These are phyloP conservation scores for Cyclargus thomasi DNA, from an alignment of 1,140 invertebrate genomes.

Conservation along the genomic window DNA sequence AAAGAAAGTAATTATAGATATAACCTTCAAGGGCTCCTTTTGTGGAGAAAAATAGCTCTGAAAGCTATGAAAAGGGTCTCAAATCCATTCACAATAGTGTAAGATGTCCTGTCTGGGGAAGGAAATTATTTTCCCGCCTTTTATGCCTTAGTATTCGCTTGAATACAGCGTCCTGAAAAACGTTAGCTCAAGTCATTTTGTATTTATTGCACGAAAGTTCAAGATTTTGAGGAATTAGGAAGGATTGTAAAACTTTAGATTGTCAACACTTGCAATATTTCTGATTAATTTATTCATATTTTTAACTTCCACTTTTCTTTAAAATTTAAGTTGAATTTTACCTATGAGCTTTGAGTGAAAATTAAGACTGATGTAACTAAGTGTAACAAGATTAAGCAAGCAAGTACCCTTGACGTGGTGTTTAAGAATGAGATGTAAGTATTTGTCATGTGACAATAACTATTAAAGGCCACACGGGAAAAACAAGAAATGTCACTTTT, in stretches of 20 bases:
- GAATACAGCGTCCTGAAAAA: slow-evolving; percentile 41
- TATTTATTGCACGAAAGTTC: background rate
- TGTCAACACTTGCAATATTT: too few species aligned
- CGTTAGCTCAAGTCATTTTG: slow-evolving; percentile 21
- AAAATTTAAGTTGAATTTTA: too few species aligned
- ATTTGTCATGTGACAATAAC: background rate
- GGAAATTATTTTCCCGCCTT: slow-evolving; percentile 64
- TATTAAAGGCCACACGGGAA: background rate
- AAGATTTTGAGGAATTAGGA: too few species aligned
- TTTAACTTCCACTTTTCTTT: too few species aligned
- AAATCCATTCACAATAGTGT: slow-evolving; percentile 67
- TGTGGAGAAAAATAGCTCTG: slow-evolving; percentile 41
- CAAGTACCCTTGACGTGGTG: background rate
- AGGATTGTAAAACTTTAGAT: too few species aligned
- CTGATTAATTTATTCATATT: too few species aligned
- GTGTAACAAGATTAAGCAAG: background rate
- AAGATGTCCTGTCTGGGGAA: slow-evolving; percentile 51
- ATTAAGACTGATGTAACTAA: background rate
- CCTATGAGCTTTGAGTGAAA: too few species aligned
- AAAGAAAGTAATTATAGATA: slow-evolving; percentile 29
- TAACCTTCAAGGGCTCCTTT: slow-evolving; percentile 29
- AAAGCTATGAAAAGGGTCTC: slow-evolving; percentile 57
- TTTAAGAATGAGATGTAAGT: background rate
- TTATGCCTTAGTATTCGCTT: slow-evolving; percentile 44
- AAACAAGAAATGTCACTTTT: too few species aligned